Base-by-base conservation (phyloP, 2,888 invertebrate species). In the Mesopsocus fuscifrons region DNA sequence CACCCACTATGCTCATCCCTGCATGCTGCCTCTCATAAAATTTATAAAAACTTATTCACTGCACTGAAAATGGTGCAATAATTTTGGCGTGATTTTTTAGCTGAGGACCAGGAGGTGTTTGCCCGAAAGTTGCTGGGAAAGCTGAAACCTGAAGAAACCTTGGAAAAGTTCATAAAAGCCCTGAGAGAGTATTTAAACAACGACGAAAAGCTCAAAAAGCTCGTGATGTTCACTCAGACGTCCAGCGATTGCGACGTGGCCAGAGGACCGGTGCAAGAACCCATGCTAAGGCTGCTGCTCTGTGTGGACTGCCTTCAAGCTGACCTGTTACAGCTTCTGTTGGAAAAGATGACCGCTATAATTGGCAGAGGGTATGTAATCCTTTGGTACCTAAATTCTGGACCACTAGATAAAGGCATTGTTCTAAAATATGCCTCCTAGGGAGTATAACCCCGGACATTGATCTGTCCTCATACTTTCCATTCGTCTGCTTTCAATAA, bases 241-340 rank as follows among this genome's bases (percentile, higher is more conserved):
- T 46, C 45, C 35, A 50, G 50, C 20, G 48, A 48, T 30, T 45
- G 40, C 16, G 51, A 49, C 15, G 42, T 48, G 21, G 47, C 50
- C 11, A 46, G 47, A 18, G 51, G 52, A n/a, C 49, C 53, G 20
- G 49, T 49, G 15, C 68, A 64, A 52, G 71, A 74, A 46, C 72
- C 72, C 55, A 61, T 77, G 46, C 63, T 72, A 33, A 71, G 74
- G 54, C 67, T 78, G 51, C 61, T 80, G 35, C 57, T 80, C 2
- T 70, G 67, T 59, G 62, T 78, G 2, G 66, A 69, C 43, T 63
- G 65, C 45, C 53, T 79, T 20, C 77, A 78, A 53, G 63, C 65
- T 41, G 66, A 68, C 47, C 56, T 77, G 2, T 62, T 72, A 6
- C 69, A 73, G 41, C 66, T 69, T 45, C 57, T 79, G 16, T 60